Evolutionary conservation across 2,888 invertebrate species (phyloP), one percentile per base, ranked within the genome.

Genomic region (Campopleginae sp.): DNA sequence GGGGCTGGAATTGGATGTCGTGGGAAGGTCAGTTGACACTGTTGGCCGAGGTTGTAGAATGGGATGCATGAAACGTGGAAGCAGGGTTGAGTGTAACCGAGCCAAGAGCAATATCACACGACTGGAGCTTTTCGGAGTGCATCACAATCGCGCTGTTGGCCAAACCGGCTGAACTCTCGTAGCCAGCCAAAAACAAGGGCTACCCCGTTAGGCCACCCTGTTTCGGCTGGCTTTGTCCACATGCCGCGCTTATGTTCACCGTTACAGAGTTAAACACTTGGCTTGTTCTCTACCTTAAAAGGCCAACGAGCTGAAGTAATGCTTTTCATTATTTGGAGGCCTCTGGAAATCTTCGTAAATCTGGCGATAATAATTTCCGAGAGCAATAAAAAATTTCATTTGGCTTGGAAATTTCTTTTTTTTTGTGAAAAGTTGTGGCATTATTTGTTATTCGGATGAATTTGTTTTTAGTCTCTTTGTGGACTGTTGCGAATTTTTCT

Each of bases 71-170:
- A n/a, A 61, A 44, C 19, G 61, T 46, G 71, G 14, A 77, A 51
- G n/a, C n/a, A n/a, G 54, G 78, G 54, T 54, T 42, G 63, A 79
- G 54, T 70, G 83, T 80, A 75, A 83, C 82, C 82, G 85, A 82
- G 82, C 81, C 82, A 82, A 85, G 81, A 85, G 77, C 78, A 74
- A 85, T 82, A 85, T 78, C 85, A 85, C 78, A 74, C 74, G 83
- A 63, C 68, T 42, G 51, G 68, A 75, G 80, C 85, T 83, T 83
- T 85, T 79, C 82, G 51, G 79, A 85, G 85, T 83, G 82, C 76
- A 82, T 80, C 82, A 83, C 85, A 83, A 80, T 76, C 83, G 79
- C 71, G 77, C 44, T 23, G 81, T 46, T 75, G 76, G 68, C 23
- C 65, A 71, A 51, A 84, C 76, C 71, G 58, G 19, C 31, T 42